These are phyloP conservation scores for Galbula dea DNA, from an alignment of 2,113 vertebrate species.

Conservation along the genomic window DNA sequence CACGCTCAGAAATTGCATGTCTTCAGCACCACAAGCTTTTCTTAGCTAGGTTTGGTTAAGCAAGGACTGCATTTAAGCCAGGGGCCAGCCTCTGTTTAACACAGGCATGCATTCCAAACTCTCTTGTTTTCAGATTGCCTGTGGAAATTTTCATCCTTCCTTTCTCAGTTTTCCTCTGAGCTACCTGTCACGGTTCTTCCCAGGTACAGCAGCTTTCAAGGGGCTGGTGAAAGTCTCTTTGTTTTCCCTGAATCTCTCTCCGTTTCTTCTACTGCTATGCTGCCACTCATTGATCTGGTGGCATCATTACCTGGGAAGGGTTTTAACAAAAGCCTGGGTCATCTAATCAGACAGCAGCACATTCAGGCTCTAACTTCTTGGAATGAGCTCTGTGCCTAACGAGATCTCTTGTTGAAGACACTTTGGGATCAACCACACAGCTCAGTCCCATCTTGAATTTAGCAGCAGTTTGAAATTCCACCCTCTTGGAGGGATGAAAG, in stretches of 20 bases:
- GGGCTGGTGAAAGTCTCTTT: neutral
- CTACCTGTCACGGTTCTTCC: neutral
- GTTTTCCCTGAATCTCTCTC: neutral
- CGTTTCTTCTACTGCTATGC: neutral
- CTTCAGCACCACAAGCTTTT: neutral
- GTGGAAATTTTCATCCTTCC: neutral
- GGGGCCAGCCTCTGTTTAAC: conserved; percentile 7
- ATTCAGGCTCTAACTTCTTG: neutral
- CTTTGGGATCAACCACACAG: neutral
- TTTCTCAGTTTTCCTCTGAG: neutral
- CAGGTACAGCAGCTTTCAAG: neutral
- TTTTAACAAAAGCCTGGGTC: neutral
- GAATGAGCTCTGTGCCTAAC: neutral
- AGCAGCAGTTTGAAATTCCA: neutral
- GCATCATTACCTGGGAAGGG: neutral
- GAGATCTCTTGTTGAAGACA: neutral
- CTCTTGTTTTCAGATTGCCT: neutral
- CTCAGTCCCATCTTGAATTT: neutral
- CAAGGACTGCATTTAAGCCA: conserved; percentile 19
- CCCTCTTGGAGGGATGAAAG: neutral
- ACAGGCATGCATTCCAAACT: neutral
- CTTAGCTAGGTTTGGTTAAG: conserved; percentile 27
- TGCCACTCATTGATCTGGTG: neutral
- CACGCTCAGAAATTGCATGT: neutral
- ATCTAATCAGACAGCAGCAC: neutral